Base-by-base conservation (phyloP, 2,113 vertebrate species). In the Mohoua ochrocephala region DNA sequence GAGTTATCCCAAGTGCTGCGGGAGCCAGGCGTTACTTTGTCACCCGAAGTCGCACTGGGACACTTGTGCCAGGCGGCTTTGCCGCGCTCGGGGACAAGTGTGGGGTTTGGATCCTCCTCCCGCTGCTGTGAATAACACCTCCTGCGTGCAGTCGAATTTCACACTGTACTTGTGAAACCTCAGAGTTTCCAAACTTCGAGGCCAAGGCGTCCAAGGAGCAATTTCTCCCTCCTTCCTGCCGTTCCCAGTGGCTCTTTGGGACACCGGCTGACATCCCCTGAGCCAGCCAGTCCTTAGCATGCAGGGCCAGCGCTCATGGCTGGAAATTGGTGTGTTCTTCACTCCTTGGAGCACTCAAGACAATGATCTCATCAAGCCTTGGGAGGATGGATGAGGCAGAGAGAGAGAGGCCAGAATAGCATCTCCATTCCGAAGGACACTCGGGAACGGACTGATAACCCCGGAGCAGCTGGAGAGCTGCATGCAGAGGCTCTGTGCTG, bases 171-270 rank as follows among this genome's bases (percentile, higher is more conserved):
- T 78, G 20, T 87, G 89, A 70, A 86, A 63, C 35, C 50, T 77
- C 42, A 2, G 6, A 52, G 28, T 52, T 87, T 35, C 39, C 24
- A 42, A 74, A 54, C 78, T 41, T 37, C 2, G 45, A 30, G 65
- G 35, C 41, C 0, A 6, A 70, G 44, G 41, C 5, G 1, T 13
- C 4, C 24, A 41, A 85, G 37, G 73, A 87, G 15, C 30, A 33
- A 12, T 42, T 59, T 30, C 0, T 54, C 39, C 10, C 71, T 57
- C 28, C 35, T n/a, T 27, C 20, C 41, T 73, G 21, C 53, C 3
- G 1, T 31, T 67, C 22, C 50, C 3, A 9, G 67, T 0, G 0
- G 14, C 61, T 92, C 47, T 49, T 41, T 19, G 0, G 7, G 49
- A 21, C 1, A 0, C 8, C 42, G 33, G 54, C 37, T 33, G 31